Base-by-base conservation (phyloP, 2,113 vertebrate species). In the Cichladusa arquata region DNA sequence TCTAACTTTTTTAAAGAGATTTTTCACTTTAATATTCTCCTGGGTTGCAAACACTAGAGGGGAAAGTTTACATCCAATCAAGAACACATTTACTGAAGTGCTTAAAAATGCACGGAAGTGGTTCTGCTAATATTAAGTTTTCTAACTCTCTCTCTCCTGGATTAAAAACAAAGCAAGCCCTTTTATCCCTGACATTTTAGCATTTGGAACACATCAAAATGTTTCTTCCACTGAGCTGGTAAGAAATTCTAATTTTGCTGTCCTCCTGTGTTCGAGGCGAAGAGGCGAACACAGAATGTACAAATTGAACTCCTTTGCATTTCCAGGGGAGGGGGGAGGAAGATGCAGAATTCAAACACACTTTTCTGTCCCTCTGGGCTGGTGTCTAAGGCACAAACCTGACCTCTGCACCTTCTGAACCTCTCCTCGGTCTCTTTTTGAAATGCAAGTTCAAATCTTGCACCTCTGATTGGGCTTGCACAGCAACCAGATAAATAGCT, bases 31-130 rank as follows among this genome's bases (percentile, higher is more conserved):
- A 77, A 86, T 93, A 95, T 83, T 93, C 94, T 93, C 92, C 44
- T 33, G 95, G 92, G 95, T 31, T 90, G 76, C 67, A 90, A 96
- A 93, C 82, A 93, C 92, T 94, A 48, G 44, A 88, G 92, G 92
- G 94, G 69, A 76, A 94, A 82, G 88, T 95, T 95, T 97, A 94
- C 64, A 96, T 88, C 90, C 94, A 96, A 94, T 91, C 91, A 92
- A 95, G 93, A 86, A 40, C n/a, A 26, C 72, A 92, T 93, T 96
- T 95, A 86, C 1, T 86, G 94, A 94, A 93, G 82, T 78, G 76
- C 91, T 94, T 94, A 90, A 93, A 96, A 93, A 96, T 81, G 67
- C 90, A 94, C 11, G 2, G 89, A 93, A 92, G 77, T 60, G 50
- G 72, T 47, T 93, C 92, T 93, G 81, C 74, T 93, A 94, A 96